These are phyloP conservation scores for Athalia cordata DNA, from an alignment of 2,888 invertebrate species.

Conservation along the genomic window DNA sequence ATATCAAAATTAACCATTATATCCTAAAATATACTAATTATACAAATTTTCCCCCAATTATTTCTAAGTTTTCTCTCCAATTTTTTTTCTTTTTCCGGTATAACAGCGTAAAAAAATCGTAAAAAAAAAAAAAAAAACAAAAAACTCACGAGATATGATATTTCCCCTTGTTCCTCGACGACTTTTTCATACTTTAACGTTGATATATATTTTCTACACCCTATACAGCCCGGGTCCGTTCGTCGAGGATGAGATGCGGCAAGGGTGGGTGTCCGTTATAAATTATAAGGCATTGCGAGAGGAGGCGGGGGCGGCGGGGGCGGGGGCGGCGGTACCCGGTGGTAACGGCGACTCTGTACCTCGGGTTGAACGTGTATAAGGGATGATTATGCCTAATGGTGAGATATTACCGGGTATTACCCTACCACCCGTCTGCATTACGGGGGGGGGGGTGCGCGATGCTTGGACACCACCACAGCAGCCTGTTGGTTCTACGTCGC, in stretches of 20 bases:
- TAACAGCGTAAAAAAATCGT: background rate
- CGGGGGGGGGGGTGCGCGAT: background rate
- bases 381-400: constrained; percentile 74
- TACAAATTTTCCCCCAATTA: too few relatives aligned
- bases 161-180: constrained; percentile 58
- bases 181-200: constrained; percentile 68
- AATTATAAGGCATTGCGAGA: constrained; percentile 72
- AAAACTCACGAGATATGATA: background rate
- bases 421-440: constrained; percentile 10
- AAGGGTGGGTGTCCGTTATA: constrained; percentile 64
- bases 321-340: constrained; percentile 58
- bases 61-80: too few relatives aligned
- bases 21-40: too few relatives aligned
- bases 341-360: constrained; percentile 52
- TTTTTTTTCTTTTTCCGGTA: too few relatives aligned
- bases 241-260: constrained; percentile 46
- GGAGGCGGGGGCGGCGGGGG: constrained; percentile 49
- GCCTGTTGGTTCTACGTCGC: constrained; percentile 61
- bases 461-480: constrained; percentile 69
- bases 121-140: background rate
- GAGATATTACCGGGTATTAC: constrained; percentile 73
- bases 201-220: constrained; percentile 65
- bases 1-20: background rate
- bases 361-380: constrained; percentile 66
- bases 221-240: background rate